Conservation (phyloP, 92 coral and sea anemone species). For the Muricea muricata region DNA sequence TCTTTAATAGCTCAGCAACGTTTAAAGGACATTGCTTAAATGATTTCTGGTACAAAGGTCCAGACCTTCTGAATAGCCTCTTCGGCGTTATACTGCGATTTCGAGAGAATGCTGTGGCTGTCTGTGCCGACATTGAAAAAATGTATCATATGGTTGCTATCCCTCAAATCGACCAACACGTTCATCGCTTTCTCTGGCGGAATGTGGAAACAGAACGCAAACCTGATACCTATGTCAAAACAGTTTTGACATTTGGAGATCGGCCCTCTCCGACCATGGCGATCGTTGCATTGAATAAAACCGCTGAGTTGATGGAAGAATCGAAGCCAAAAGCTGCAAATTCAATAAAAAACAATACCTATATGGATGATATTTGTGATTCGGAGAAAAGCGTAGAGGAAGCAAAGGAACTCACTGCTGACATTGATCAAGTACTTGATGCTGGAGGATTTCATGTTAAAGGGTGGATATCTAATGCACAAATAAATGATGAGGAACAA, state of each 20-base stretch:
- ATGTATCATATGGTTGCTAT: conserved; percentile 48
- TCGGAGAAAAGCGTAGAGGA: conserved; percentile 50
- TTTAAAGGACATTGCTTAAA: conserved; percentile 45
- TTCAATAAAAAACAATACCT: conserved; percentile 57
- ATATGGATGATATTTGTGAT: conserved; percentile 75
- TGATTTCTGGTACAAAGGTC: conserved; percentile 42
- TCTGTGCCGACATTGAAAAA: conserved; percentile 41
- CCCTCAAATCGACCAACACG: conserved; percentile 40
- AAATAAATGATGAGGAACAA: neutral
- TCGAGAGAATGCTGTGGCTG: conserved; percentile 54
- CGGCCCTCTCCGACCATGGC: conserved; percentile 55
- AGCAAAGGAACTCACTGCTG: conserved; percentile 49
- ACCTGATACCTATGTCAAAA: conserved; percentile 53
- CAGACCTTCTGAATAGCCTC: conserved; percentile 33
- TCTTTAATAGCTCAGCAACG: conserved; percentile 20
- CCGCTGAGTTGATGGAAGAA: conserved; percentile 61
- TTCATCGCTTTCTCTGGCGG: conserved; percentile 54
- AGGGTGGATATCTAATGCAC: conserved; percentile 52
- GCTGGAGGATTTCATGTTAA: conserved; percentile 73
- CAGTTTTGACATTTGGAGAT: neutral
- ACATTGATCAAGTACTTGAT: conserved; percentile 55
- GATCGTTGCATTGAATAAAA: conserved; percentile 55
- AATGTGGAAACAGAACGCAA: conserved; percentile 25
- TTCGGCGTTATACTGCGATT: conserved; percentile 53
- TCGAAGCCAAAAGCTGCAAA: conserved; percentile 65